Conservation (phyloP, 2,113 vertebrate species). For the Nothobranchius furzeri region DNA sequence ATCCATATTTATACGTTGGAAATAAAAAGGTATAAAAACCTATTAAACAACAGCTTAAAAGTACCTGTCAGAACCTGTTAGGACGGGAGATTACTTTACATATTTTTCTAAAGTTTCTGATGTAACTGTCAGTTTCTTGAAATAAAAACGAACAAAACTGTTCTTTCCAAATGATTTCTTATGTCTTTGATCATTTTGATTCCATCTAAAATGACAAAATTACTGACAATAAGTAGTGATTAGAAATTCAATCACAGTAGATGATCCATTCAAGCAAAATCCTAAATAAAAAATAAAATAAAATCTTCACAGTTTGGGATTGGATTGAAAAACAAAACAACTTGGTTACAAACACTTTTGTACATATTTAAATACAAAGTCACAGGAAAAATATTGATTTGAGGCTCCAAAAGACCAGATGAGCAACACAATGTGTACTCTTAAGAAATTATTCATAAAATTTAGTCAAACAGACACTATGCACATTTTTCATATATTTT, state of each 20-base stretch:
- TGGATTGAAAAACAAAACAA: too few species aligned
- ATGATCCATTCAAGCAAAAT: conserved; percentile 20
- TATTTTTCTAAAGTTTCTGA: conserved; percentile 6
- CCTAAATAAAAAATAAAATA: too few species aligned
- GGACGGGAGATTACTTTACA: conserved; percentile 21
- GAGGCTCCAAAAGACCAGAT: too few species aligned
- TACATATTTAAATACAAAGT: too few species aligned
- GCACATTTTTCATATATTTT: too few species aligned
- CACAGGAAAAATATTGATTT: too few species aligned
- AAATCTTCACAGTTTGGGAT: too few species aligned
- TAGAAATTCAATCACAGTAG: conserved; percentile 27
- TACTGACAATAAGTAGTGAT: conserved; percentile 33
- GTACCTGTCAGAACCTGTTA: conserved; percentile 1
- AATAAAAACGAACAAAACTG: conserved; percentile 25
- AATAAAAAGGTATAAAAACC: background rate
- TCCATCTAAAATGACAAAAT: conserved; percentile 28
- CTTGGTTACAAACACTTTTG: too few species aligned
- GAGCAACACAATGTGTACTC: too few species aligned
- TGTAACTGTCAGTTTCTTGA: conserved; percentile 3
- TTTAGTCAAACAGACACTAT: too few species aligned
- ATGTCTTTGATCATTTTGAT: conserved; percentile 32
- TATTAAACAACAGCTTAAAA: background rate
- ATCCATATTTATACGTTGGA: too few species aligned
- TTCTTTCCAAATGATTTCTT: conserved; percentile 13
- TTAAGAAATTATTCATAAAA: too few species aligned